Percentiles rank a stretch among this genome's conserved stretches.
phyloP scores from a whole-genome alignment of 1,140 invertebrate genomes.

The Drosophila carrolli region DNA sequence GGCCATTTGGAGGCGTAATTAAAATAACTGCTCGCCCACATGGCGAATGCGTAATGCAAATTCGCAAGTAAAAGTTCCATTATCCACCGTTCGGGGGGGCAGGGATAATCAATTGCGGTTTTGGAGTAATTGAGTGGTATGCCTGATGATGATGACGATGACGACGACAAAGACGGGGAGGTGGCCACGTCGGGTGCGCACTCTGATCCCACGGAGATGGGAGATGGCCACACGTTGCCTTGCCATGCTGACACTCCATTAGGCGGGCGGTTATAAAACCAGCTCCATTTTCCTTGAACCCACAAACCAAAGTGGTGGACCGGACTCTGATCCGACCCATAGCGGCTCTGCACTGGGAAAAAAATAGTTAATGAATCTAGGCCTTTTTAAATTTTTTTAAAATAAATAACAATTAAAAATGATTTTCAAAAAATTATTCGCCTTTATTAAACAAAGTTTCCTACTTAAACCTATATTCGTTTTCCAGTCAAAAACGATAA shows the following conservation, averaged over 20 bases:
- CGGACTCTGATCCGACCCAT: slow-evolving; percentile 24
- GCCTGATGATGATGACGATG: slow-evolving; percentile 10
- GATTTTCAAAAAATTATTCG: no score
- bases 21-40: slow-evolving; percentile 72
- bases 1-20: slow-evolving; percentile 57
- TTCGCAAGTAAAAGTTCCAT: slow-evolving; percentile 60
- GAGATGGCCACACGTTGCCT: slow-evolving; percentile 35
- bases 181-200: slow-evolving; percentile 17
- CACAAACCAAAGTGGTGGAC: slow-evolving; percentile 26
- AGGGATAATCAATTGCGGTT: slow-evolving; percentile 2
- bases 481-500: no score
- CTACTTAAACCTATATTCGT: no score
- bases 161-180: slow-evolving; percentile 19
- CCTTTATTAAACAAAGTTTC: no score
- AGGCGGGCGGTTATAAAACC: slow-evolving; percentile 47
- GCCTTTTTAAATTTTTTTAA: not conserved
- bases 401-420: no score
- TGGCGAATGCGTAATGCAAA: slow-evolving; percentile 61
- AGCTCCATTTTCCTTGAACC: slow-evolving; percentile 78
- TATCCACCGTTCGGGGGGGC: slow-evolving; percentile 16
- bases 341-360: slow-evolving; percentile 5
- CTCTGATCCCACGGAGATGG: slow-evolving; percentile 36
- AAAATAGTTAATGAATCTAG: not conserved
- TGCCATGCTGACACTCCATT: slow-evolving; percentile 45
- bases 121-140: not conserved